Percentiles rank a stretch among this genome's conserved stretches.
Evolutionary conservation across 2,113 vertebrate genomes (phyloP).

Genomic region (Deroptyus accipitrinus): DNA sequence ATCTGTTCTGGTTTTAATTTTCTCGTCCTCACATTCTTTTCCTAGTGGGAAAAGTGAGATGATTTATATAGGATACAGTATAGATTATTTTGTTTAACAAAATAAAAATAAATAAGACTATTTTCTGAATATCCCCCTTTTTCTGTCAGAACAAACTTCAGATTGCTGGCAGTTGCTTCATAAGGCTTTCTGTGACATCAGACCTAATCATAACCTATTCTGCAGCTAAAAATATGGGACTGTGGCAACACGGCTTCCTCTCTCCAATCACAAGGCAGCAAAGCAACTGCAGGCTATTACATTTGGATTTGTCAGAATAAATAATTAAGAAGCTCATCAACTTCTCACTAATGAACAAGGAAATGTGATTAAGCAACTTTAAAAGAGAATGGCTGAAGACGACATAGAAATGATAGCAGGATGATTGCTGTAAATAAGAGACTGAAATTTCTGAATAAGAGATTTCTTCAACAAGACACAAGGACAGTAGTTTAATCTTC

Average conservation of each 20-base stretch:
- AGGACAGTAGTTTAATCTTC: slow-evolving; percentile 45
- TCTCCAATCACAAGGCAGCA: not conserved
- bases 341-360: slow-evolving; percentile 41
- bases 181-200: slow-evolving; percentile 20
- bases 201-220: slow-evolving; percentile 29
- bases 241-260: not conserved
- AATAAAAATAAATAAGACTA: not conserved
- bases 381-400: slow-evolving; percentile 24
- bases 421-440: slow-evolving; percentile 42
- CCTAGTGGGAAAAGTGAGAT: not conserved
- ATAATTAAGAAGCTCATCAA: slow-evolving; percentile 42
- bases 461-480: slow-evolving; percentile 19
- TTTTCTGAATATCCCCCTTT: not conserved
- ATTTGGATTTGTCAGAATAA: slow-evolving; percentile 49
- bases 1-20: not conserved
- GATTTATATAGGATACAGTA: not conserved
- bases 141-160: not conserved
- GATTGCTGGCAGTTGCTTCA: not conserved
- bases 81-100: not conserved
- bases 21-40: not conserved
- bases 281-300: slow-evolving; percentile 3
- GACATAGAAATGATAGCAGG: slow-evolving; percentile 42
- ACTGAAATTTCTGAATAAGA: slow-evolving; percentile 40
- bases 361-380: slow-evolving; percentile 61
- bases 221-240: not conserved